phyloP scores from a whole-genome alignment of 2,888 invertebrate genomes.

The Operophtera brumata region DNA sequence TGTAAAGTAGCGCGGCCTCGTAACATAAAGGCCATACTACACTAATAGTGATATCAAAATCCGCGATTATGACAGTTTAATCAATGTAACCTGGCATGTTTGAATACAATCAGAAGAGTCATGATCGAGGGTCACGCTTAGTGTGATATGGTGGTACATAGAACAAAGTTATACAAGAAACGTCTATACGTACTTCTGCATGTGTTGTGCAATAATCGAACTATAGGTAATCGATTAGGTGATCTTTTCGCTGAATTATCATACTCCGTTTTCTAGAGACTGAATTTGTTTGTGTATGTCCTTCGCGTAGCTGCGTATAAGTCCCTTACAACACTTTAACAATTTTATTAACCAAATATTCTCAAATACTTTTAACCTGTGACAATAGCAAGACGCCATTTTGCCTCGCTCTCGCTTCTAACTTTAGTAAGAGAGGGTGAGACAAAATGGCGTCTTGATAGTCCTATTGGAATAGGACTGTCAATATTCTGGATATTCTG shows the following conservation, averaged over 20 bases:
- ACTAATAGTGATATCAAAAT: slow-evolving; percentile 2
- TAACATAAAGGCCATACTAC: slow-evolving; percentile 33
- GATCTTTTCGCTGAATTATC: slow-evolving; percentile 68
- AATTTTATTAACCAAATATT: not conserved
- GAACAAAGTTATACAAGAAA: slow-evolving; percentile 44
- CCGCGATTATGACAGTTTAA: not conserved
- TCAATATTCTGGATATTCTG: no score
- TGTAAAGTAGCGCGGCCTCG: slow-evolving; percentile 33
- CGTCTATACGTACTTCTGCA: slow-evolving; percentile 74
- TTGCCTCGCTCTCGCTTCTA: slow-evolving; percentile 2
- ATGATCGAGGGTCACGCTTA: not conserved
- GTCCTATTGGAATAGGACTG: no score
- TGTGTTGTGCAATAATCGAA: slow-evolving; percentile 77
- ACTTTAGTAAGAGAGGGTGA: not conserved
- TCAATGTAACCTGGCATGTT: no score
- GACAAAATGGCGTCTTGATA: slow-evolving; percentile 2
- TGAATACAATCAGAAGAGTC: no score
- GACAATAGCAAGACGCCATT: not conserved
- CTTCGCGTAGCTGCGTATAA: slow-evolving; percentile 15
- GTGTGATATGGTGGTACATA: slow-evolving; percentile 10
- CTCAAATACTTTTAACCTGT: not conserved
- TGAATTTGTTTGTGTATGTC: slow-evolving; percentile 49
- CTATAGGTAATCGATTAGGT: slow-evolving; percentile 61
- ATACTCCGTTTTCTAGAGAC: slow-evolving; percentile 55
- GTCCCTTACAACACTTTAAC: not conserved